Evolutionary conservation across 1,140 invertebrate species (phyloP), one percentile per base, ranked within the genome.

Genomic region (Delia radicum): DNA sequence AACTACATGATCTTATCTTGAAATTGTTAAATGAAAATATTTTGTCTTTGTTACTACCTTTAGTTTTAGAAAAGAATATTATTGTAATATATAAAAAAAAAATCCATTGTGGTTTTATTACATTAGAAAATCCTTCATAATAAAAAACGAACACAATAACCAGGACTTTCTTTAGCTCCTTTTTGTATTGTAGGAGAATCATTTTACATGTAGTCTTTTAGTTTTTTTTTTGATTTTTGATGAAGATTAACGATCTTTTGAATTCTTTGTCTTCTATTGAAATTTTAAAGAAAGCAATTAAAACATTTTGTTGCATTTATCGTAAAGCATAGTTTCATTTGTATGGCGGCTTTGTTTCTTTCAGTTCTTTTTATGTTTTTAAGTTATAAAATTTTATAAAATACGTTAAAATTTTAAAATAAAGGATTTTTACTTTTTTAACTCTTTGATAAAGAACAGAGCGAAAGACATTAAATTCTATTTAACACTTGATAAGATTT

Each of bases 401-500:
- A 4, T 8, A n/a, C 18, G 18, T 55, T 55, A 55, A 55, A 55
- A 21, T 55, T 18, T 8, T 2, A 55, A 24, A 15, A 55, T 21
- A 55, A 55, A 55, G 21, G 48, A 21, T 21, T 55, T 48, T 48
- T n/a, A 48, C 5, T 48, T 55, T 18, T 55, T 55, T 8, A 55
- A 55, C 48, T 55, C 48, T 55, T 55, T 55, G 18, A 55, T 21
- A 21, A 21, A 21, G 8, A 55, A 4, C 10, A 6, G 1, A 55
- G 10, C n/a, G 21, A 21, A 55, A 55, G 24, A 24, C n/a, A 18
- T 24, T 48, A 48, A 48, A 48, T 48, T 55, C 48, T 21, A 10
- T 55, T 55, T 55, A 55, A 55, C 48, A 55, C 48, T 24, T 55
- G 48, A 55, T 55, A 55, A 55, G 48, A 55, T 55, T 55, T 48